Evolutionary conservation across 2,797 vertebrate genomes (phyloP).

Genomic region (Liasis olivaceus): DNA sequence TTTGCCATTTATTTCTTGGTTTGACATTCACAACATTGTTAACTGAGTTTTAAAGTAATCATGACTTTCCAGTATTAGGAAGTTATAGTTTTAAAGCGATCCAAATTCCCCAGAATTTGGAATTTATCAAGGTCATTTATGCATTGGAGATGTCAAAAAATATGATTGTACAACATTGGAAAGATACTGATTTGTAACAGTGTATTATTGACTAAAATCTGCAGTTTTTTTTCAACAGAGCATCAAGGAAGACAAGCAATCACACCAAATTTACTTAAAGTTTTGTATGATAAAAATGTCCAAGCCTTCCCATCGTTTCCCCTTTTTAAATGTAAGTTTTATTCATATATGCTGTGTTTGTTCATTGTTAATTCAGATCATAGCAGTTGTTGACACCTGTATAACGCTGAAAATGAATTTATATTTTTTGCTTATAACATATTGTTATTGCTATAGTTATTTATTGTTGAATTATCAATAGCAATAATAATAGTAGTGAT

Average conservation of each 20-base stretch:
- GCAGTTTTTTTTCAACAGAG: not conserved
- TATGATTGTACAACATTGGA: too few relatives aligned
- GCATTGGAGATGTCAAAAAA: too few relatives aligned
- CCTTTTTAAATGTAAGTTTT: not conserved
- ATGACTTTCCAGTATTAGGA: too few relatives aligned
- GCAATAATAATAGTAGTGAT: not conserved
- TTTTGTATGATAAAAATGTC: not conserved
- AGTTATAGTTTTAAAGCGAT: too few relatives aligned
- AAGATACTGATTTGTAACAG: too few relatives aligned
- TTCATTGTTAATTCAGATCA: not conserved
- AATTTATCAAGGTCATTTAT: too few relatives aligned
- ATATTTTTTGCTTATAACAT: not conserved
- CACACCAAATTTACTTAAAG: not conserved
- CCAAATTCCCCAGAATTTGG: too few relatives aligned
- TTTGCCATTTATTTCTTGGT: too few relatives aligned
- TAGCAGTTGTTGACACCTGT: not conserved
- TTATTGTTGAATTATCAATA: not conserved
- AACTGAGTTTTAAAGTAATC: too few relatives aligned
- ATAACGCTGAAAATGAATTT: not conserved
- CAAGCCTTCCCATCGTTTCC: not conserved
- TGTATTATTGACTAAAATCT: not conserved
- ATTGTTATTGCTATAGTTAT: not conserved
- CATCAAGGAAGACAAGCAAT: not conserved
- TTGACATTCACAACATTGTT: too few relatives aligned
- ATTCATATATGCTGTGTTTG: not conserved